phyloP scores from a whole-genome alignment of 2,797 vertebrate species.

The Pseudocheirus occidentalis region DNA sequence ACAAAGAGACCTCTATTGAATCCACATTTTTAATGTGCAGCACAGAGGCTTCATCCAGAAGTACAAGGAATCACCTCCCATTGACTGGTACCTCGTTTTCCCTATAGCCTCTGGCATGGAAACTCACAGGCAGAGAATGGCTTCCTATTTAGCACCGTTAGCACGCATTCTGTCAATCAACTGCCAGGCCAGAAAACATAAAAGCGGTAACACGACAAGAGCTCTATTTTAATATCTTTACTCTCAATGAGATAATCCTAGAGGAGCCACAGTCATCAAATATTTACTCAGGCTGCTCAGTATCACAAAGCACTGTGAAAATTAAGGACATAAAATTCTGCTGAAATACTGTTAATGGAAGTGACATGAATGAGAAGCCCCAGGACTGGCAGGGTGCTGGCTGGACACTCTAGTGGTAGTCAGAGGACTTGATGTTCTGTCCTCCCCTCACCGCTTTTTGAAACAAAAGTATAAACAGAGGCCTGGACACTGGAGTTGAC shows the following conservation, averaged over 20 bases:
- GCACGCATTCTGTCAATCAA: slow-evolving; percentile 82
- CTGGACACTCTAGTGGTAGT: slow-evolving; percentile 16
- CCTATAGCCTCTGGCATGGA: slow-evolving; percentile 80
- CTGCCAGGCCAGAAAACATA: slow-evolving; percentile 74
- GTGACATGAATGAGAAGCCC: slow-evolving; percentile 61
- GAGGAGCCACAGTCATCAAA: slow-evolving; percentile 76
- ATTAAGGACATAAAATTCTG: slow-evolving; percentile 75
- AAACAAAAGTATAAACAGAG: not conserved
- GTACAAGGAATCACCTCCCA: slow-evolving; percentile 64
- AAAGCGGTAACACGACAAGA: slow-evolving; percentile 80
- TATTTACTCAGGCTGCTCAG: slow-evolving; percentile 74
- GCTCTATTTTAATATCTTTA: slow-evolving; percentile 82
- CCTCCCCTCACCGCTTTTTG: not conserved
- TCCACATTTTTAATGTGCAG: slow-evolving; percentile 77
- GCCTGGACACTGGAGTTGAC: not conserved
- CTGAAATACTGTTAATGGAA: slow-evolving; percentile 69
- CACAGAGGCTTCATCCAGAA: slow-evolving; percentile 73
- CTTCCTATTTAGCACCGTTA: slow-evolving; percentile 63
- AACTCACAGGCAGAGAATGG: slow-evolving; percentile 72
- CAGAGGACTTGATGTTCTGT: not conserved
- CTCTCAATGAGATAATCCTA: slow-evolving; percentile 81
- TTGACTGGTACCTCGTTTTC: slow-evolving; percentile 61
- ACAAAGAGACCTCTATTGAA: slow-evolving; percentile 76
- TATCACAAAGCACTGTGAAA: slow-evolving; percentile 75
- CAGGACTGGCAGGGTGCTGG: slow-evolving; percentile 19